phyloP scores from a whole-genome alignment of 2,113 vertebrate genomes.

The Vidua chalybeata region DNA sequence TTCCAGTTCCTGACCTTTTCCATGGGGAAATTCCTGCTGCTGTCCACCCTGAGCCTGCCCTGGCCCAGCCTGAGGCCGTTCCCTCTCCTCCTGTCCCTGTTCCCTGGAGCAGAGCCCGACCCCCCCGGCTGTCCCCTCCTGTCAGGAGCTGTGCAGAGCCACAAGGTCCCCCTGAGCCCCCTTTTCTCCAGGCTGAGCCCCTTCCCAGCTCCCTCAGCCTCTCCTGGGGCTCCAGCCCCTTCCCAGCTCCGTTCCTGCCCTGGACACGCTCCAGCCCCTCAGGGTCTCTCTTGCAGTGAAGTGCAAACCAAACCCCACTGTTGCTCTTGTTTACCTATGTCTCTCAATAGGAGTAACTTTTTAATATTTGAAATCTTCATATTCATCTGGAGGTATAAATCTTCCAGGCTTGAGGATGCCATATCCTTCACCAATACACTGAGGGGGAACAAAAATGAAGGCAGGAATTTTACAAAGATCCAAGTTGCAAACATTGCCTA shows the following conservation, averaged over 20 bases:
- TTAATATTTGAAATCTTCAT: conserved; percentile 57
- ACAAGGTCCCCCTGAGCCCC: background rate
- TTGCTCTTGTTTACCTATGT: conserved; percentile 53
- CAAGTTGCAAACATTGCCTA: background rate
- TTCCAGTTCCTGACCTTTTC: background rate
- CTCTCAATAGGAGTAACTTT: background rate
- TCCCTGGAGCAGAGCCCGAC: background rate
- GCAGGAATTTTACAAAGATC: background rate
- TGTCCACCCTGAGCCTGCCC: fast-evolving
- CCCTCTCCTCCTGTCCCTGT: background rate
- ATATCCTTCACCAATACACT: background rate
- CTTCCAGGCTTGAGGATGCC: conserved; percentile 30
- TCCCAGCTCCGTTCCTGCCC: background rate
- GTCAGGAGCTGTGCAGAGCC: background rate
- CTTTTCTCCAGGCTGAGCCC: background rate
- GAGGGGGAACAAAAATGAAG: background rate
- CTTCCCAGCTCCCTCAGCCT: background rate
- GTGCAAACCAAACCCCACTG: background rate
- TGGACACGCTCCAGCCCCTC: background rate
- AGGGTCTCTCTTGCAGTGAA: background rate
- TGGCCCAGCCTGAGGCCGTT: background rate
- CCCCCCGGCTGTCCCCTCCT: background rate
- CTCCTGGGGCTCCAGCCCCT: background rate
- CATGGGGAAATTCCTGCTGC: fast-evolving
- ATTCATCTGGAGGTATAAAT: conserved; percentile 60